phyloP scores from a whole-genome alignment of 2,888 invertebrate species.

The Agrypnus murinus region DNA sequence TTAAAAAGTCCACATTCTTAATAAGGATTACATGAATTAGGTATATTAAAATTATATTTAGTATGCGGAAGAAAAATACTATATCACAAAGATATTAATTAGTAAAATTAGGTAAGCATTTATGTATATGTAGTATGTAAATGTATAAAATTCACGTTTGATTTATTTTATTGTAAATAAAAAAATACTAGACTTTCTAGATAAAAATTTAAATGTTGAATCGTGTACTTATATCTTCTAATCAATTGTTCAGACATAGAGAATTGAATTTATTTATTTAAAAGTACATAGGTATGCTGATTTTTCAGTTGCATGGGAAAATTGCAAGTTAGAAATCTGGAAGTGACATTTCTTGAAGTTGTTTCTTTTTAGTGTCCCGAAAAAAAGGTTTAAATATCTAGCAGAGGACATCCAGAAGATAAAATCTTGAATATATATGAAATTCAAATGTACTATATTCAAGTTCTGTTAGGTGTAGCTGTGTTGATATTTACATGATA shows the following conservation, averaged over 20 bases:
- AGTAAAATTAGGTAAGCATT: constrained; percentile 6
- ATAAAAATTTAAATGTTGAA: background rate
- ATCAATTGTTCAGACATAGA: no score
- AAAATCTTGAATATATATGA: no score
- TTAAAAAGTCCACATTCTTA: constrained; percentile 13
- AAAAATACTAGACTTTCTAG: background rate
- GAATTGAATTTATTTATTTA: no score
- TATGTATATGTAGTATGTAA: no score
- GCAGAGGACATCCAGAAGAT: background rate
- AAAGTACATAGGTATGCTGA: no score
- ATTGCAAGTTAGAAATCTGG: no score
- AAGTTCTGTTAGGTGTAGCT: no score
- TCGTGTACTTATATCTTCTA: background rate
- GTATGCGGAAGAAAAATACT: constrained; percentile 6
- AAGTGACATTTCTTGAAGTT: background rate
- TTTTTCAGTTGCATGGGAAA: no score
- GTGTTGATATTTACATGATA: no score
- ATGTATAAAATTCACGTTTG: background rate
- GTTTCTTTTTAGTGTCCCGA: background rate
- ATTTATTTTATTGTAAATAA: background rate
- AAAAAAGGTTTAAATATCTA: background rate
- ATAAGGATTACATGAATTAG: background rate
- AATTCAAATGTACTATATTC: no score
- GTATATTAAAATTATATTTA: background rate
- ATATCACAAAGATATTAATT: background rate